These are phyloP conservation scores for Apodemia hepburni DNA, from an alignment of 2,888 invertebrate species.

Conservation along the genomic window DNA sequence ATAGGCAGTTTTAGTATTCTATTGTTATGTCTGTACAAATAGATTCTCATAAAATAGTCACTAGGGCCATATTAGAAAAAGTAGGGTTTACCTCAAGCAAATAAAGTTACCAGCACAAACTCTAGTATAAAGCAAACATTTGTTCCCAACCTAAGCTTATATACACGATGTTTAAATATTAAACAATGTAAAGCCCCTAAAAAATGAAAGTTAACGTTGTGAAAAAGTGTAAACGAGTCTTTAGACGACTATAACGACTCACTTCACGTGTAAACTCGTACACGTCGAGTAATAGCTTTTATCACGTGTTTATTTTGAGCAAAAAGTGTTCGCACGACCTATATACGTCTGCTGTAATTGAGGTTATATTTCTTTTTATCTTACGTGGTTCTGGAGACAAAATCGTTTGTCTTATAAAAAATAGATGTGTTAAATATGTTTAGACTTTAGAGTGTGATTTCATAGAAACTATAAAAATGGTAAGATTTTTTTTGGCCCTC, in stretches of 20 bases:
- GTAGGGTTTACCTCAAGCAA: background rate
- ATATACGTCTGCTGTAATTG: constrained; percentile 4
- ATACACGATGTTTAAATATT: background rate
- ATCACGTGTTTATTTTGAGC: constrained; percentile 15
- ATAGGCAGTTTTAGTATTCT: too few relatives aligned
- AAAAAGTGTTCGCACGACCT: constrained; percentile 13
- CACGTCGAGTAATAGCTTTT: constrained; percentile 13
- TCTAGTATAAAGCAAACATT: background rate
- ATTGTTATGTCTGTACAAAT: too few relatives aligned
- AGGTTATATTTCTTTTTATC: constrained; percentile 8
- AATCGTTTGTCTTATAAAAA: background rate
- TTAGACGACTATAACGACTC: constrained; percentile 14
- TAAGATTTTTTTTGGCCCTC: too few relatives aligned
- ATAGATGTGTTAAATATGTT: too few relatives aligned
- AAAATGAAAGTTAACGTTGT: constrained; percentile 3
- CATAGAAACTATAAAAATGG: too few relatives aligned
- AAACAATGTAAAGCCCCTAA: constrained; percentile 4
- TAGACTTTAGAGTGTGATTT: too few relatives aligned
- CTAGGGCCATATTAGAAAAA: background rate
- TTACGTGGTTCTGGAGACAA: constrained; percentile 7
- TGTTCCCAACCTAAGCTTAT: background rate
- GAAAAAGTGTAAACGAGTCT: constrained; percentile 9
- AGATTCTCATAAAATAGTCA: background rate
- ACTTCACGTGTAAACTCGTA: constrained; percentile 11
- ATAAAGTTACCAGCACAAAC: background rate